A percentile compares a stretch with the other conserved stretches of the same genome.
These are phyloP conservation scores for Orientallactaga bullata DNA, from an alignment of 2,113 vertebrate genomes.

Conservation along the genomic window DNA sequence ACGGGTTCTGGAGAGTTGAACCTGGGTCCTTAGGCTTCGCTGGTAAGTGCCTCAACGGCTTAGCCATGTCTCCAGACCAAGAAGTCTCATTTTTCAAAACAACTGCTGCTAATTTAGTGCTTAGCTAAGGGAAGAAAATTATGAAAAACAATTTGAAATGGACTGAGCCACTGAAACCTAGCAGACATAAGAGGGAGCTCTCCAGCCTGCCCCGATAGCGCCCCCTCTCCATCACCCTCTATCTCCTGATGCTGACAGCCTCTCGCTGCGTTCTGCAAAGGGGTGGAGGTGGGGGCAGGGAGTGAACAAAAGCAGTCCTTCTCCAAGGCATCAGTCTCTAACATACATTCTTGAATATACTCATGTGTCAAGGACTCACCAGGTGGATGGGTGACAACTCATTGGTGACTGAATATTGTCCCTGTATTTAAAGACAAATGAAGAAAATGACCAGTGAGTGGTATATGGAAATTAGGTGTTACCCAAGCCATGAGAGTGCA, in stretches of 20 bases:
- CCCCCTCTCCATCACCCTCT: rapidly evolving
- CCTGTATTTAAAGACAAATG: neutral
- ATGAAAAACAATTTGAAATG: neutral
- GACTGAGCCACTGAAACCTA: neutral
- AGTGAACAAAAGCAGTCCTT: neutral
- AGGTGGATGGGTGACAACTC: neutral
- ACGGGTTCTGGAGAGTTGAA: too few species aligned
- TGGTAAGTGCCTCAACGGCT: too few species aligned
- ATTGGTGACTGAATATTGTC: too few species aligned
- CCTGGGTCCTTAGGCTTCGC: too few species aligned
- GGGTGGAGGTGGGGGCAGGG: rapidly evolving
- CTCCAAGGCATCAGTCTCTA: neutral
- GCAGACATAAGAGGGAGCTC: rapidly evolving
- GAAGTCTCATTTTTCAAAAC: neutral
- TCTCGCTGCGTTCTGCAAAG: neutral
- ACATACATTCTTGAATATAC: rapidly evolving
- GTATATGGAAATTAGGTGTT: too few species aligned
- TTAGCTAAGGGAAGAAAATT: neutral
- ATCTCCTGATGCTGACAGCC: rapidly evolving
- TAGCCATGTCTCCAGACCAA: too few species aligned
- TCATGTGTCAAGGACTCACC: neutral
- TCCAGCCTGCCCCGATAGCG: rapidly evolving
- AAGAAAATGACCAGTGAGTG: neutral
- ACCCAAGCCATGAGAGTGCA: neutral
- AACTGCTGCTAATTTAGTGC: neutral